Evolutionary conservation across 2,797 vertebrate species (phyloP).

Genomic region (Cuculus canorus): DNA sequence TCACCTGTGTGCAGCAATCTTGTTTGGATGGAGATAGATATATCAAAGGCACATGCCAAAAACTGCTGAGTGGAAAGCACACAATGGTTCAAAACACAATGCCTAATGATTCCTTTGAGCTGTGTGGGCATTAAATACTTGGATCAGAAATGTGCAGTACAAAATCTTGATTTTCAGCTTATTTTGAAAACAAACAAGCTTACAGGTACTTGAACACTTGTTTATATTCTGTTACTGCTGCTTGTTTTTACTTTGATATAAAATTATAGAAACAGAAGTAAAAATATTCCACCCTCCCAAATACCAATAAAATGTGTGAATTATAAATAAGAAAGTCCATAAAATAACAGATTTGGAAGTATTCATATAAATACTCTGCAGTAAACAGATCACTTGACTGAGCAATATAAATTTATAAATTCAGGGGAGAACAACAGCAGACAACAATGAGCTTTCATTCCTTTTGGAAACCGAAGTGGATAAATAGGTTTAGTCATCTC

Average conservation of each 20-base stretch:
- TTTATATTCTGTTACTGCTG: background rate
- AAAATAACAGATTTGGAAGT: background rate
- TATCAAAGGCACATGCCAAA: background rate
- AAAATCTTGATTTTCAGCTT: constrained; percentile 5
- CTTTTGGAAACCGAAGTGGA: constrained; percentile 27
- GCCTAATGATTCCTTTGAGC: background rate
- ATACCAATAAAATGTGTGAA: background rate
- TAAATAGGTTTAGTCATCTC: constrained; percentile 66
- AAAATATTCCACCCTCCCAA: constrained; percentile 22
- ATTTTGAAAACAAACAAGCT: background rate
- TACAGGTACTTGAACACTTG: background rate
- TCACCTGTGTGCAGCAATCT: background rate
- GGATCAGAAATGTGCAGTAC: background rate
- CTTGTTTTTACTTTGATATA: background rate
- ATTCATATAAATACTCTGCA: background rate
- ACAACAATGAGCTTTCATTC: constrained; percentile 31
- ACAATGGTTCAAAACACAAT: background rate
- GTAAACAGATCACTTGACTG: constrained; percentile 18
- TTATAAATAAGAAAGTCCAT: background rate
- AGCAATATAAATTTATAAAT: constrained; percentile 42
- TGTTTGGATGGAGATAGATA: background rate
- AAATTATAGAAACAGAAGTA: background rate
- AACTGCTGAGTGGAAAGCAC: background rate
- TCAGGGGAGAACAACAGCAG: constrained; percentile 7
- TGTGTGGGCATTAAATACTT: background rate